These are phyloP conservation scores for Actias luna DNA, from an alignment of 2,888 invertebrate genomes.

Conservation along the genomic window DNA sequence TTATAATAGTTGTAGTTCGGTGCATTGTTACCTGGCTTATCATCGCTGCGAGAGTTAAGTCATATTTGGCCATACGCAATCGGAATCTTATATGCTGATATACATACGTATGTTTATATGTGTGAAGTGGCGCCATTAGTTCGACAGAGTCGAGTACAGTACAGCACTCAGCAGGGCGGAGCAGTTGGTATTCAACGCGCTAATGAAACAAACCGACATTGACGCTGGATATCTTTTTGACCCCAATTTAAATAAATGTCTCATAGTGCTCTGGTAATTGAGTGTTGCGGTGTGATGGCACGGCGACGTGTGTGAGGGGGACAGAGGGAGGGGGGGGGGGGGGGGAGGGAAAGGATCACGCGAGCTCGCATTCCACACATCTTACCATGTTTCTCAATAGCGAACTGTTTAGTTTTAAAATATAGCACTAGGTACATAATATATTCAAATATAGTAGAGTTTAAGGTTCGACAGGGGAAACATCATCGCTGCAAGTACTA, in stretches of 20 bases:
- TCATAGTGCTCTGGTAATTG: neutral
- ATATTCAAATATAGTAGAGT: neutral
- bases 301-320: too few relatives aligned
- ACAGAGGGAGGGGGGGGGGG: too few relatives aligned
- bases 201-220: constrained; percentile 1
- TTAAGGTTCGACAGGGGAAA: too few relatives aligned
- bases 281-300: neutral
- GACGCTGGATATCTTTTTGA: neutral
- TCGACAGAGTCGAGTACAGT: neutral
- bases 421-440: neutral
- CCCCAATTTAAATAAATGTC: constrained; percentile 1
- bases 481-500: too few relatives aligned
- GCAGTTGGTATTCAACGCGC: neutral
- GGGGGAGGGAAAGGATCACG: too few relatives aligned
- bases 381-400: neutral
- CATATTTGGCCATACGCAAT: too few relatives aligned
- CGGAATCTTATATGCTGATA: too few relatives aligned
- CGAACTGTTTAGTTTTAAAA: neutral
- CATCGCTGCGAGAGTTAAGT: too few relatives aligned
- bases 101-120: neutral
- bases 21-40: too few relatives aligned
- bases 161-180: neutral
- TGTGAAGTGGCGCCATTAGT: neutral
- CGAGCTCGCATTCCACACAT: neutral
- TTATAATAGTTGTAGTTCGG: too few relatives aligned